Evolutionary conservation across 2,113 vertebrate species (phyloP).

Genomic region (Perca fluviatilis): DNA sequence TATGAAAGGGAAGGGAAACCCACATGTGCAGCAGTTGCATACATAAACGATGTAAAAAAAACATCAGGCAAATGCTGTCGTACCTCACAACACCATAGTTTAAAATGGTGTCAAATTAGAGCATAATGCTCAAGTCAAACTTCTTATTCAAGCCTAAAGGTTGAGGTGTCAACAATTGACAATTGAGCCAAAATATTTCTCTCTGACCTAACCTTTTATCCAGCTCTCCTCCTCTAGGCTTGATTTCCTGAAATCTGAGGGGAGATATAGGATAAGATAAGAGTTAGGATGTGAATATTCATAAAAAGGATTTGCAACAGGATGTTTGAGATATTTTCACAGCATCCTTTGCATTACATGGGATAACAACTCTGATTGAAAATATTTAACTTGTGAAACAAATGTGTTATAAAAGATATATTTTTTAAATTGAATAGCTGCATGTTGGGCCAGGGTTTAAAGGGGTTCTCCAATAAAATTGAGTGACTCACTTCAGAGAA

Average conservation of each 20-base stretch:
- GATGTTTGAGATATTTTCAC: not conserved
- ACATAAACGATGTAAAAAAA: not conserved
- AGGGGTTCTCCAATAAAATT: constrained; percentile 6
- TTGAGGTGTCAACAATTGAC: constrained; percentile 23
- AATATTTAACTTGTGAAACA: not conserved
- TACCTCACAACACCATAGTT: not conserved
- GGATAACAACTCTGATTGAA: not conserved
- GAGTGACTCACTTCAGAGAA: not conserved
- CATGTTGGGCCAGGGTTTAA: not conserved
- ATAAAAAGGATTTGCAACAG: constrained; percentile 18
- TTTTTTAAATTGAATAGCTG: not conserved
- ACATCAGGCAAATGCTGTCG: not conserved
- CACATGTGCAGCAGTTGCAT: not conserved
- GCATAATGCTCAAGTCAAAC: not conserved
- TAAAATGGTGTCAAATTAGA: not conserved
- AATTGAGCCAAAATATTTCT: constrained; percentile 29
- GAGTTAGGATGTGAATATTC: constrained; percentile 15
- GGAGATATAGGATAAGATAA: not conserved
- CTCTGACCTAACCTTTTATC: not conserved
- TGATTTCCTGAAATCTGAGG: constrained; percentile 9
- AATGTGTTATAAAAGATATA: not conserved
- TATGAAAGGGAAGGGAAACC: not conserved
- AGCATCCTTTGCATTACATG: constrained; percentile 4
- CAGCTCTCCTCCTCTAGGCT: not conserved
- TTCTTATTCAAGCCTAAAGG: constrained; percentile 28